Evolutionary conservation across 2,113 vertebrate species (phyloP), one percentile per base, ranked within the genome.

Genomic region (Cephalopholis sonnerati): DNA sequence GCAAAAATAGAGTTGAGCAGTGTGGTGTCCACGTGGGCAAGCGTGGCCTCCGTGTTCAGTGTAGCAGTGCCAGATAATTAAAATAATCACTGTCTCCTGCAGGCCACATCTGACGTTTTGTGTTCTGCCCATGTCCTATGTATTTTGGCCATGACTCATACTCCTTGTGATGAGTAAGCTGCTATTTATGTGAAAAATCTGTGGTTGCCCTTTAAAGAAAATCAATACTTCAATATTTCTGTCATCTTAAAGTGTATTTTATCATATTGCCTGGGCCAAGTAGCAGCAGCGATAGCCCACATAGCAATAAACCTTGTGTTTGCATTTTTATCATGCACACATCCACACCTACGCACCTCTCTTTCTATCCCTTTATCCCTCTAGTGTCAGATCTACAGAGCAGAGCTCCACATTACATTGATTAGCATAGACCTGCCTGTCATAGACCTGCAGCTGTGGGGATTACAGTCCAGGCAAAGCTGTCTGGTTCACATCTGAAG

Each of bases 391-490:
- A 72, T 84, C 36, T 53, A 25, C 54, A 73, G 53, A 62, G 76
- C 29, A 25, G 39, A 77, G 63, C 78, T 5, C 3, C 68, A 67
- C 76, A 69, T 83, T 63, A 71, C 62, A 86, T 36, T 65, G 66
- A 84, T 84, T 44, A 86, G 77, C 46, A 16, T 39, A 24, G 69
- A 64, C 67, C 29, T 57, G 69, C 36, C 44, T 63, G 71, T 74
- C 82, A 66, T 15, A 71, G 62, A 29, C 32, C 48, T 77, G 36
- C 62, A 4, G 62, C 24, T 29, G 53, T 7, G 7, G 39, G 63
- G 82, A 87, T 87, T 85, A 85, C 29, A 77, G 46, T 65, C 44
- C 39, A 61, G 69, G 80, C 32, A 48, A 66, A 72, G 77, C 71
- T 8, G 41, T 63, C 29, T 48, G 36, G 25, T 11, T 8, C 17